These are phyloP conservation scores for Caranx ignobilis DNA, from an alignment of 2,113 vertebrate species.

Conservation along the genomic window DNA sequence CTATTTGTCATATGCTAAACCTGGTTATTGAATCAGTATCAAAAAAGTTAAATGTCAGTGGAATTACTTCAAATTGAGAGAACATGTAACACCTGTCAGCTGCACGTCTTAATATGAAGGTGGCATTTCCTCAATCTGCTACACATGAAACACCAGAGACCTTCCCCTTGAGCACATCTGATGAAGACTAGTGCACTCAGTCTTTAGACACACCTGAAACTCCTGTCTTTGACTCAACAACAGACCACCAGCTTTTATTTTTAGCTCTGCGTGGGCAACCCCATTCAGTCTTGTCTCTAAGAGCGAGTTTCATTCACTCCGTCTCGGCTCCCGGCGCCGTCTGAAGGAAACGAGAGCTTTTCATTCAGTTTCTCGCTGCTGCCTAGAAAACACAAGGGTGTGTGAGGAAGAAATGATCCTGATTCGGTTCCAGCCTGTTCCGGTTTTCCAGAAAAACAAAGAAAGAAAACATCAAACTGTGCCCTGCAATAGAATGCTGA, in stretches of 20 bases:
- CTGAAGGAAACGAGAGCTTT: slow-evolving; percentile 28
- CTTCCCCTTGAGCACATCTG: not conserved
- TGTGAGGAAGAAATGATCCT: not conserved
- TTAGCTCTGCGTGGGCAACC: slow-evolving; percentile 44
- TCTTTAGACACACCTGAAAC: slow-evolving; percentile 36
- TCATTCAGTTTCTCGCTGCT: not conserved
- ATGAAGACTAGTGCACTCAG: not conserved
- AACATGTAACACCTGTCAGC: slow-evolving; percentile 25
- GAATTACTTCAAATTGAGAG: too few species aligned
- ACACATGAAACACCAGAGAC: not conserved
- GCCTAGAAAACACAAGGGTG: not conserved
- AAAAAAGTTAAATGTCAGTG: not conserved
- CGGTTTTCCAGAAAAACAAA: too few species aligned
- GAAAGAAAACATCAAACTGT: too few species aligned
- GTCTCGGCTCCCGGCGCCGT: not conserved
- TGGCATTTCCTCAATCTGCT: slow-evolving; percentile 49
- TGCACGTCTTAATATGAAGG: slow-evolving; percentile 15
- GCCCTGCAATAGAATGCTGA: not conserved
- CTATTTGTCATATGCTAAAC: too few species aligned
- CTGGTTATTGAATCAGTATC: too few species aligned
- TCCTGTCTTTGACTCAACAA: slow-evolving; percentile 1
- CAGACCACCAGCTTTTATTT: slow-evolving; percentile 60
- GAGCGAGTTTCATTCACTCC: slow-evolving; percentile 30
- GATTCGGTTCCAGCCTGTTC: too few species aligned
- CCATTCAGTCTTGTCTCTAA: slow-evolving; percentile 16